A percentile compares a stretch with the other conserved stretches of the same genome.
These are phyloP conservation scores for Mesochorus sp. DNA, from an alignment of 2,888 invertebrate genomes.

Conservation along the genomic window DNA sequence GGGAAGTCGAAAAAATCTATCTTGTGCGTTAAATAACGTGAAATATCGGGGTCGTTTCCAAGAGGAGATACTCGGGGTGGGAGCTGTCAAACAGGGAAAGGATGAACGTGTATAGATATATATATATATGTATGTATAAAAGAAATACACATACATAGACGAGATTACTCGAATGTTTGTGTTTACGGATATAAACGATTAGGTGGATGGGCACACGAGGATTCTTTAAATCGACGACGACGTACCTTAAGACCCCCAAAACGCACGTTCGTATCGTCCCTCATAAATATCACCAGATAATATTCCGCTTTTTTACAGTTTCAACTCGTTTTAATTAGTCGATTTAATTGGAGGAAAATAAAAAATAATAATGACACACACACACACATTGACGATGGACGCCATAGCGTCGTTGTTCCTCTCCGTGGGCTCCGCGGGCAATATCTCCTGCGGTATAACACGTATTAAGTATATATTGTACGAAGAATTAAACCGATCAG, in stretches of 20 bases:
- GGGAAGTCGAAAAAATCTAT: background rate
- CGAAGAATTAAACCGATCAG: conserved; percentile 20
- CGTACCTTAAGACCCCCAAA: conserved; percentile 45
- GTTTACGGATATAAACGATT: conserved; percentile 51
- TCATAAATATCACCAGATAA: conserved; percentile 33
- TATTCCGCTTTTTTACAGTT: conserved; percentile 1
- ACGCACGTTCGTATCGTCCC: conserved; percentile 23
- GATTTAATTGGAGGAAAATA: conserved; percentile 69
- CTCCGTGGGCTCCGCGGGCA: conserved; percentile 63
- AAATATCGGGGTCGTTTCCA: background rate
- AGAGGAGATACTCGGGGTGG: conserved; percentile 41
- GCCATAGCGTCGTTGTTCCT: conserved; percentile 80
- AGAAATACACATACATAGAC: conserved; percentile 2
- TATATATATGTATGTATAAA: conserved; percentile 32
- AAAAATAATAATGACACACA: conserved; percentile 66
- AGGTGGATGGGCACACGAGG: conserved; percentile 17
- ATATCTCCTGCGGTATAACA: conserved; percentile 45
- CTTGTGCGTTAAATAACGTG: background rate
- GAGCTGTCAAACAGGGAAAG: conserved; percentile 70
- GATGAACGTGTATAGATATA: no score
- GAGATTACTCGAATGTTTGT: conserved; percentile 56
- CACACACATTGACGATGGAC: conserved; percentile 74
- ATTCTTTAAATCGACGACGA: conserved; percentile 11
- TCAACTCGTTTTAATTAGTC: conserved; percentile 67
- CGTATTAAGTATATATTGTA: conserved; percentile 33